Base-by-base conservation (phyloP, 2,113 vertebrate species). In the Nycticryphes semicollaris region DNA sequence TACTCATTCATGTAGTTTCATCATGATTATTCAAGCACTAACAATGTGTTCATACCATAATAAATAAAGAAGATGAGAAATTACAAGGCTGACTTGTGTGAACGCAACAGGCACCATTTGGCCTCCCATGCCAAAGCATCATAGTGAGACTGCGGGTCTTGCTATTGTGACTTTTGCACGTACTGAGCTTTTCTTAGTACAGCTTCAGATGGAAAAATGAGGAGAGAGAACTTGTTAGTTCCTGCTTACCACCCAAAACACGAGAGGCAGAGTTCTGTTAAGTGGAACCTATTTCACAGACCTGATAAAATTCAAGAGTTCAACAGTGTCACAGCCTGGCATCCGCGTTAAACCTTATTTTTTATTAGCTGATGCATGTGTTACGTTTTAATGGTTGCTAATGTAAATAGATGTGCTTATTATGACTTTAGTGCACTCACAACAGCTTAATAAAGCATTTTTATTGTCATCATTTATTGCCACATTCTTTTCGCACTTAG, bases 401-500 rank as follows among this genome's bases (percentile, higher is more conserved):
- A 95, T 89, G 75, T 96, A 95, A 97, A 95, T 86, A 97, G 90
- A 97, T 86, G 77, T 78, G 87, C 95, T 89, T 95, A 93, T 92
- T 97, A 94, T 94, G 82, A 96, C 82, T 95, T 89, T 2, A 93
- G 93, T 90, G 95, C 87, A 92, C 76, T 95, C 81, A 84, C 43
- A 93, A 95, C 60, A 93, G 86, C 51, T 86, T 83, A 93, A 96
- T 95, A 96, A 94, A 94, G 54, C 66, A 73, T 89, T 96, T 97
- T 97, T 93, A 96, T 96, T 95, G 92, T 76, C 96, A 95, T 96
- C 95, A 75, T 92, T 97, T 95, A 97, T 86, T 93, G 84, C 93
- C 84, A 80, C 95, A 93, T 92, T 96, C 89, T 97, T 96, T 89
- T 97, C 21, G 6, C 92, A 90, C 92, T 90, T 90, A 45, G 77